A percentile compares a stretch with the other conserved stretches of the same genome.
phyloP scores from a whole-genome alignment of 2,113 vertebrate genomes.

The Pteronura brasiliensis region DNA sequence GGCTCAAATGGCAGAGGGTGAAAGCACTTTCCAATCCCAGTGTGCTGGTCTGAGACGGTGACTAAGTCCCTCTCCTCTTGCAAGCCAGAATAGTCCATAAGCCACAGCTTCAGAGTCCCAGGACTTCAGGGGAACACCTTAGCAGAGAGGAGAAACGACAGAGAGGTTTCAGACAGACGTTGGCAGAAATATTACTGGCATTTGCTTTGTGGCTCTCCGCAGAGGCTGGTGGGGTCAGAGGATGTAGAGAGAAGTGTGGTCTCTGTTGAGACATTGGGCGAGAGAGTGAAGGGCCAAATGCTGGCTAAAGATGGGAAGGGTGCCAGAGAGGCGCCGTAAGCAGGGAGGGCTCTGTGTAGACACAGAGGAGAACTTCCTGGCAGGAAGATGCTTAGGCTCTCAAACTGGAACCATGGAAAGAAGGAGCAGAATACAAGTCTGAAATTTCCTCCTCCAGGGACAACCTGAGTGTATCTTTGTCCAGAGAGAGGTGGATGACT shows the following conservation, averaged over 20 bases:
- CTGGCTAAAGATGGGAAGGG: not conserved
- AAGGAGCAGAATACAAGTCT: not conserved
- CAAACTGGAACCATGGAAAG: not conserved
- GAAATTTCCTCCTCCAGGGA: not conserved
- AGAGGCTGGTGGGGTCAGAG: not conserved
- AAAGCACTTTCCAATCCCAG: not conserved
- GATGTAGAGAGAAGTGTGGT: not conserved
- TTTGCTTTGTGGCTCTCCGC: not conserved
- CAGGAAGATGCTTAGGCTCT: not conserved
- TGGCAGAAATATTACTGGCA: not conserved
- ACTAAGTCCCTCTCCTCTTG: not conserved
- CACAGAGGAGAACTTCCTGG: not conserved
- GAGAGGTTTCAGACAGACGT: not conserved
- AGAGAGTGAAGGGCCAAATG: not conserved
- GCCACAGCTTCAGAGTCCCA: not conserved
- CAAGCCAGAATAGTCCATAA: not conserved
- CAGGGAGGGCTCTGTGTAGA: not conserved
- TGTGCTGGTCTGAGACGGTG: too few species aligned
- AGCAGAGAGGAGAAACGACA: not conserved
- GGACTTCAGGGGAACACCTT: not conserved
- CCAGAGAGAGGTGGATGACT: not conserved
- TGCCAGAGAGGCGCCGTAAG: not conserved
- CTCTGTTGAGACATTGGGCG: not conserved
- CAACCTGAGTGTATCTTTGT: not conserved
- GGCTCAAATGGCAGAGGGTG: not conserved